These are phyloP conservation scores for Thelaira solivaga DNA, from an alignment of 2,888 invertebrate species.

Conservation along the genomic window DNA sequence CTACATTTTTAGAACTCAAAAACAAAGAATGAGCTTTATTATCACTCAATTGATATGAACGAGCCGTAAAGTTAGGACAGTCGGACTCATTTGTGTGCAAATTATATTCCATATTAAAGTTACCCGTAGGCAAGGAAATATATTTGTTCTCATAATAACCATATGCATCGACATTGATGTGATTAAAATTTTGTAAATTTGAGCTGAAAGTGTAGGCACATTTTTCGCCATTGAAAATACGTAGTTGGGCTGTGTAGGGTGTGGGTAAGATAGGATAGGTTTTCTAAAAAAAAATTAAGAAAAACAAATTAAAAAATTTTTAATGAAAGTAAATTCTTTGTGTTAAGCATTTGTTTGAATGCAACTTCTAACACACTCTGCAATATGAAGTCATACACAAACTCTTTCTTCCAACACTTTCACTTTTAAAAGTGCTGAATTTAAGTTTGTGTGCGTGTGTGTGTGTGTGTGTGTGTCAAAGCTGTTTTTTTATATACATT, in stretches of 20 bases:
- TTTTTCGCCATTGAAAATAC: slow-evolving; percentile 83
- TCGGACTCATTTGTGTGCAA: slow-evolving; percentile 2
- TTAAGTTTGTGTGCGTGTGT: too few relatives aligned
- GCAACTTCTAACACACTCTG: too few relatives aligned
- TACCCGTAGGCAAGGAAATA: slow-evolving; percentile 56
- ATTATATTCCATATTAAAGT: slow-evolving; percentile 8
- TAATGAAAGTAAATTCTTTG: neutral
- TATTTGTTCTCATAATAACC: slow-evolving; percentile 67
- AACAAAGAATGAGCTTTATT: slow-evolving; percentile 69
- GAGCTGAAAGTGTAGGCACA: slow-evolving; percentile 75
- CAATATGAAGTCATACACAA: too few relatives aligned
- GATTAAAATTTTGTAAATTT: slow-evolving; percentile 58
- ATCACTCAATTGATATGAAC: slow-evolving; percentile 47
- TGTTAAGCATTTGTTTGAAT: too few relatives aligned
- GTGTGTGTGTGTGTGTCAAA: too few relatives aligned
- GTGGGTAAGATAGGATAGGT: slow-evolving; percentile 82
- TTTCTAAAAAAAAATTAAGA: slow-evolving; percentile 72
- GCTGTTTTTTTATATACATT: too few relatives aligned
- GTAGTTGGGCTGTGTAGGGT: slow-evolving; percentile 81
- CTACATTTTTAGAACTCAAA: slow-evolving; percentile 64
- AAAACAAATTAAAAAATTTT: neutral
- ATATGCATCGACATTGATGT: slow-evolving; percentile 64
- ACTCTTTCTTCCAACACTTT: too few relatives aligned
- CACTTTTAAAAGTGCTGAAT: too few relatives aligned
- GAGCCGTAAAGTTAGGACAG: slow-evolving; percentile 10